Percentiles rank a stretch among this genome's conserved stretches.
phyloP scores from a whole-genome alignment of 2,888 invertebrate species.

The Microchrysa polita region DNA sequence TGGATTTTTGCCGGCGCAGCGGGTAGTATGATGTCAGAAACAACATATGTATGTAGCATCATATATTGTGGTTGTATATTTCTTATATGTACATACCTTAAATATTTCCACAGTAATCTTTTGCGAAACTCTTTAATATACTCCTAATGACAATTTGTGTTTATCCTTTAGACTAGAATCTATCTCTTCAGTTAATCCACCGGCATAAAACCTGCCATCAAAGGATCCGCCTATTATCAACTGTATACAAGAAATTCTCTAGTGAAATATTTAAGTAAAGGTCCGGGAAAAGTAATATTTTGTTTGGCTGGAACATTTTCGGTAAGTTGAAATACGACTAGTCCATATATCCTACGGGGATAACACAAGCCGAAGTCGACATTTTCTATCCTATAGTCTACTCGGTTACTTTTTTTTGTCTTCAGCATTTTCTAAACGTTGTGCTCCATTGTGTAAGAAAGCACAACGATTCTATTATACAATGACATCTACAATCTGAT shows the following conservation, averaged over 20 bases:
- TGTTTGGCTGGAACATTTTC: background rate
- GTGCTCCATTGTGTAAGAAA: too few relatives aligned
- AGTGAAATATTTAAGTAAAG: too few relatives aligned
- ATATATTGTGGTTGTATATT: too few relatives aligned
- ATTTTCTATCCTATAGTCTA: background rate
- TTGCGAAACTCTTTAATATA: slow-evolving; percentile 30
- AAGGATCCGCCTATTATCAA: background rate
- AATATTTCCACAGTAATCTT: too few relatives aligned
- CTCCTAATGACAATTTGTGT: slow-evolving; percentile 31
- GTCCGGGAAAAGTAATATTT: background rate
- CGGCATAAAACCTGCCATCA: background rate
- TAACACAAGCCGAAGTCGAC: background rate
- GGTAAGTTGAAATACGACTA: background rate
- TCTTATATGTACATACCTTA: too few relatives aligned
- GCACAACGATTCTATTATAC: background rate
- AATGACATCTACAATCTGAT: background rate
- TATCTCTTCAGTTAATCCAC: background rate
- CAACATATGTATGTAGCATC: too few relatives aligned
- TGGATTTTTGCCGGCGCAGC: too few relatives aligned
- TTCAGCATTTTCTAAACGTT: background rate
- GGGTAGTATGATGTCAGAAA: too few relatives aligned
- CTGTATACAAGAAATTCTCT: background rate
- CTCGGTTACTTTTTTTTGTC: background rate
- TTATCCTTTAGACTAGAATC: background rate
- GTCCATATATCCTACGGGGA: background rate